A percentile compares a stretch with the other conserved stretches of the same genome.
These are phyloP conservation scores for Cepaea nemoralis DNA, from an alignment of 1,140 invertebrate species.

Conservation along the genomic window DNA sequence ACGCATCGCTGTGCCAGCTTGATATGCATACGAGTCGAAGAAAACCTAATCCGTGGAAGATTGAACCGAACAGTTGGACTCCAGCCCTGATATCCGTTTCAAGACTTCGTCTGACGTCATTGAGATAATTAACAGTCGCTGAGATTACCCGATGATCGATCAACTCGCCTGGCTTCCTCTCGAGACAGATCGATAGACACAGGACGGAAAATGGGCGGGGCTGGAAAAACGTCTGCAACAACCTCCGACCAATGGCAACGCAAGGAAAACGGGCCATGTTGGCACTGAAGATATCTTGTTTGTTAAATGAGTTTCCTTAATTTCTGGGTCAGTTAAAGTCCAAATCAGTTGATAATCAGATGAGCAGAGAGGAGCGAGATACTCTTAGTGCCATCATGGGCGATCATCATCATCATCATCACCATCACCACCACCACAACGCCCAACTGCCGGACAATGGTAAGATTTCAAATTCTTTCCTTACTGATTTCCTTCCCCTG, in stretches of 20 bases:
- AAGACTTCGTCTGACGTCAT: no score
- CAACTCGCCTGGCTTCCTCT: background rate
- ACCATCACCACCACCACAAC: slow-evolving; percentile 23
- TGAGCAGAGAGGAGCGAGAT: slow-evolving; percentile 34
- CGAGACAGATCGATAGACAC: background rate
- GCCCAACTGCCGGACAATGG: background rate
- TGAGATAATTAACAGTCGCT: no score
- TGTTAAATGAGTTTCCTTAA: slow-evolving; percentile 39
- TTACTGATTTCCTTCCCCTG: background rate
- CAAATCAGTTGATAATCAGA: slow-evolving; percentile 37
- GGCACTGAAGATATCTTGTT: background rate
- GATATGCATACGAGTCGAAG: no score
- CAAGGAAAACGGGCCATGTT: background rate
- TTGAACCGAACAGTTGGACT: no score
- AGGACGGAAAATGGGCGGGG: background rate
- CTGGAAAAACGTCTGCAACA: background rate
- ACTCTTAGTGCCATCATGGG: slow-evolving; percentile 21
- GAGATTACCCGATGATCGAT: background rate
- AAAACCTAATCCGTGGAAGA: no score
- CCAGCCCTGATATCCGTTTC: no score
- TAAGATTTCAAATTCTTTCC: slow-evolving; percentile 7
- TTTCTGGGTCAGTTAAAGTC: slow-evolving; percentile 26
- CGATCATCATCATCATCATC: slow-evolving; percentile 31
- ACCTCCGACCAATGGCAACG: background rate
- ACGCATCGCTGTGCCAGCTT: no score